Evolutionary conservation across 1,140 invertebrate genomes (phyloP).

Genomic region (Drosophila chauvacae): DNA sequence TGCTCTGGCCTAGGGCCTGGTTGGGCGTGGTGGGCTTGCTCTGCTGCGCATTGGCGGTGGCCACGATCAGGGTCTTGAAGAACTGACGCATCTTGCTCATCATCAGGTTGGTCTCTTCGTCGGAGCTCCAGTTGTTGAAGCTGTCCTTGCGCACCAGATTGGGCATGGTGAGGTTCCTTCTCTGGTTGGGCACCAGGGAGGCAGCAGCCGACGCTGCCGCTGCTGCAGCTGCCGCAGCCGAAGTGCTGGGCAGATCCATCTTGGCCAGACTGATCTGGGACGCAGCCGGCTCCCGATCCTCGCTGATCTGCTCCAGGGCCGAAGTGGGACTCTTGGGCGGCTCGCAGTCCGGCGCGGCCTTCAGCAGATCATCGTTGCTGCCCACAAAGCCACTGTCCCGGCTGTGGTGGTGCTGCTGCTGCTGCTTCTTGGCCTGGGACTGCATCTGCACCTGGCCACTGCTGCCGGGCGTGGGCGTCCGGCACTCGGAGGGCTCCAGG

Average conservation of each 20-base stretch:
- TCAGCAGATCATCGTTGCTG: constrained; percentile 93
- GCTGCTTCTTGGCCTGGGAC: constrained; percentile 75
- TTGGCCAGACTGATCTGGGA: constrained; percentile 66
- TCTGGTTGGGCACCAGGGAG: constrained; percentile 7
- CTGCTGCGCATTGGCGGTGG: constrained; percentile 86
- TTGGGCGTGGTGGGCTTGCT: constrained; percentile 84
- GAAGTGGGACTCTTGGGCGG: constrained; percentile 70
- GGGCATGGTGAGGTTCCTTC: constrained; percentile 66
- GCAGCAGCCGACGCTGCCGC: not conserved
- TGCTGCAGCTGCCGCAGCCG: constrained; percentile 5
- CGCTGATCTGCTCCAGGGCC: constrained; percentile 72
- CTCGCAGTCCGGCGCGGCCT: constrained; percentile 86
- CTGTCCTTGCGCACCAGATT: constrained; percentile 90
- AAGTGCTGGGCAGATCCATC: constrained; percentile 62
- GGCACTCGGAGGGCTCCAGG: constrained; percentile 81
- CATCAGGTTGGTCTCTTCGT: constrained; percentile 97
- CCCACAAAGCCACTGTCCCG: constrained; percentile 94
- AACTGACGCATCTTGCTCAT: constrained; percentile 97
- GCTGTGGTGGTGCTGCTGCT: constrained; percentile 88
- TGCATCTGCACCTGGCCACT: constrained; percentile 50
- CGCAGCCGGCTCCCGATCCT: constrained; percentile 75
- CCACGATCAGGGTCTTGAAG: constrained; percentile 93
- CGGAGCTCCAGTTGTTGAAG: constrained; percentile 96
- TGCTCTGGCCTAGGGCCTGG: constrained; percentile 78
- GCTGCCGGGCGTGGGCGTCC: constrained; percentile 85